Percentiles rank a stretch among this genome's conserved stretches.
Conservation (phyloP, 2,888 invertebrate species). For the Pogonocherus hispidulus region DNA sequence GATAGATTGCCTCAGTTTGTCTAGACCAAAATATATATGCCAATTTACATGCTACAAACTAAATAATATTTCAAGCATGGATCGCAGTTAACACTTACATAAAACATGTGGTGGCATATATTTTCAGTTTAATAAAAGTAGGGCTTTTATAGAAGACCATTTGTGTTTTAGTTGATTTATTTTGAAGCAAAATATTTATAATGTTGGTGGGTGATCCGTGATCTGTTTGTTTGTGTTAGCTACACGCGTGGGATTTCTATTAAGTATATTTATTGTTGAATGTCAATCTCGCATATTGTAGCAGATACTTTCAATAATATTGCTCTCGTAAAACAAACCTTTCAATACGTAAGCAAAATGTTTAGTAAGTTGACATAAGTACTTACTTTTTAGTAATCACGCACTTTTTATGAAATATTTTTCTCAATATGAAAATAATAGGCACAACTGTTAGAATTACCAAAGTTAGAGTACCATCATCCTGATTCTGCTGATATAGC, state of each 20-base stretch:
- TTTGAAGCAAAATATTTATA: slow-evolving; percentile 22
- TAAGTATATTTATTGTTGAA: background rate
- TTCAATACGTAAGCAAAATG: too few relatives aligned
- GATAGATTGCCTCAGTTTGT: slow-evolving; percentile 46
- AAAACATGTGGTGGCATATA: slow-evolving; percentile 13
- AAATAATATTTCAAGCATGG: slow-evolving; percentile 18
- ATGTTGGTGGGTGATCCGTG: background rate
- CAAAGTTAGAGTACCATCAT: too few relatives aligned
- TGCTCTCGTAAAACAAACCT: background rate
- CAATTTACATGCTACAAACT: slow-evolving; percentile 38
- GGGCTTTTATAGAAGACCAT: slow-evolving; percentile 5
- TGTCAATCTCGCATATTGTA: background rate
- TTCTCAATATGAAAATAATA: too few relatives aligned
- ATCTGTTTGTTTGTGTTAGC: slow-evolving; percentile 14
- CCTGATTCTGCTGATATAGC: too few relatives aligned
- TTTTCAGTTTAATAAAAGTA: slow-evolving; percentile 18
- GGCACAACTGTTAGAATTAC: too few relatives aligned
- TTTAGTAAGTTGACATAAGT: too few relatives aligned
- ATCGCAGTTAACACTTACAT: slow-evolving; percentile 20
- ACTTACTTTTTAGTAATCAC: too few relatives aligned
- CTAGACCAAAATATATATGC: slow-evolving; percentile 45
- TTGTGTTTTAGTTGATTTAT: slow-evolving; percentile 17
- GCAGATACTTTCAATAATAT: background rate
- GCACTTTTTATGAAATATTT: too few relatives aligned
- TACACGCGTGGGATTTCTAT: background rate